Conservation (phyloP, 2,113 vertebrate genomes). For the Rhynchopsitta pachyrhyncha region DNA sequence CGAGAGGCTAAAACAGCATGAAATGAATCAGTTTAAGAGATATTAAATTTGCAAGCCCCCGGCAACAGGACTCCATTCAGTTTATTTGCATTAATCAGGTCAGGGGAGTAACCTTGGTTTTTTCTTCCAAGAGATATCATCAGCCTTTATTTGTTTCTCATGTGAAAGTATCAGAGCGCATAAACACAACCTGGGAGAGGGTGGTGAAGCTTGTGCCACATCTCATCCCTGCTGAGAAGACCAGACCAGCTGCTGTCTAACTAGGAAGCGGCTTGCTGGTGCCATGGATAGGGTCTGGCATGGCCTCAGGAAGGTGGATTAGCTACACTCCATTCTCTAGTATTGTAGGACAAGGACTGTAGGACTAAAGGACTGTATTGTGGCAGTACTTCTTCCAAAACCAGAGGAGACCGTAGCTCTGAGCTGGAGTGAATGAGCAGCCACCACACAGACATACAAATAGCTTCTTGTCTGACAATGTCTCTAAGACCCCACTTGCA, state of each 20-base stretch:
- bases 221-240: not conserved
- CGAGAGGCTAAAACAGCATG: conserved; percentile 60
- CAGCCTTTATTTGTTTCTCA: conserved; percentile 61
- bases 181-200: conserved; percentile 4
- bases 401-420: not conserved
- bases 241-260: not conserved
- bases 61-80: conserved; percentile 47
- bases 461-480: not conserved
- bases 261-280: not conserved
- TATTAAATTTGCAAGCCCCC: conserved; percentile 65
- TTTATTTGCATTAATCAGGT: conserved; percentile 71
- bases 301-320: not conserved
- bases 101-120: conserved; percentile 57
- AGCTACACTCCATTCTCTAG: not conserved
- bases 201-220: not conserved
- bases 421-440: not conserved
- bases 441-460: not conserved
- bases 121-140: conserved; percentile 44
- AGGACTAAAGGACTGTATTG: not conserved
- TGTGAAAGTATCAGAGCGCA: conserved; percentile 45
- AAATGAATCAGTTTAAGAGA: conserved; percentile 62
- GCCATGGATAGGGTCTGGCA: not conserved
- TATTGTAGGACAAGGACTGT: not conserved
- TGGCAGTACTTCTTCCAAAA: not conserved
- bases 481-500: not conserved